Base-by-base conservation (phyloP, 2,888 invertebrate genomes). In the Hirtodrosophila histrioides region DNA sequence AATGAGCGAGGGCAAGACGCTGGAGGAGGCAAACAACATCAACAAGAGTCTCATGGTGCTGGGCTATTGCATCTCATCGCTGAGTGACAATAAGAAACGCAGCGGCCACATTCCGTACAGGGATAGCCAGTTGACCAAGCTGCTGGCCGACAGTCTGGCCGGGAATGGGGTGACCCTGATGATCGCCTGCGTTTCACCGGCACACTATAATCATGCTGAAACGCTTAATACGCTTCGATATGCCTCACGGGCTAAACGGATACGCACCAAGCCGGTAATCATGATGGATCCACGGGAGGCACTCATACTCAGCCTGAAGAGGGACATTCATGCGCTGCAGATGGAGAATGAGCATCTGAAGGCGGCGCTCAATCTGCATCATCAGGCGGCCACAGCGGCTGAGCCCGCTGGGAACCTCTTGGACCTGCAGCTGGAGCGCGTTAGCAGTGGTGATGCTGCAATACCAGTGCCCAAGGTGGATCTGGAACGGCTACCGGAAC, bases 231-330 rank as follows among this genome's bases (percentile, higher is more conserved):
- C 98, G 0, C 93, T 98, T 12, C 93, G 98, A 17, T 98, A 98
- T 92, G 98, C 98, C 0, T 95, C 97, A 0, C 93, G 98, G 77
- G 97, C 98, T 0, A 98, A 98, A 92, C 96, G 95, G 89, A 98
- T 98, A 73, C 95, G 96, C 82, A 97, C 97, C 0, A 98, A 97
- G 89, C 98, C 98, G 0, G 95, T 98, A 12, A 95, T 98, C 27
- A 95, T 97, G 91, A 98, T 98, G 97, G 98, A 98, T 90, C 97
- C 98, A 0, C 93, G 98, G 70, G 98, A 98, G 90, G 97, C 97
- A 3, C 92, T 98, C 10, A 98, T 98, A 69, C 90, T 98, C 40
- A 97, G 96, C 80, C 91, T 98, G 69, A 97, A 97, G 91, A 93
- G 97, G 40, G 98, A 98, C 92, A 95, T 98, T 7, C 95, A 95